A percentile compares a stretch with the other conserved stretches of the same genome.
Evolutionary conservation across 2,888 invertebrate species (phyloP).

Genomic region (Rhamphomyia laevipes): DNA sequence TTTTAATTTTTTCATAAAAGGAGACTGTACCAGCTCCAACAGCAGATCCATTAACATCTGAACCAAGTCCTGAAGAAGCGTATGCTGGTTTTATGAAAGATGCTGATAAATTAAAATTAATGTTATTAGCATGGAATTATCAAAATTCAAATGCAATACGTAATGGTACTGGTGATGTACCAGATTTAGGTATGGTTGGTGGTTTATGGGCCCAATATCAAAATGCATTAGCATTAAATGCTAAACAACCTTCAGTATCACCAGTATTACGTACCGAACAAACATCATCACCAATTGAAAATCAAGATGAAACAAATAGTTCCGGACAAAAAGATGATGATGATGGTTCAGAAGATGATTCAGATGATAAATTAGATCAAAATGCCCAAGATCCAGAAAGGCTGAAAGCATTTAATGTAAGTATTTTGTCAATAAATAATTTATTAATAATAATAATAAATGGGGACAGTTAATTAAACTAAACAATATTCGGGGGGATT

Average conservation of each 20-base stretch:
- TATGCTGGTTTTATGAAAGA: slow-evolving; percentile 52
- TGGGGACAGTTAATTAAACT: too few species aligned
- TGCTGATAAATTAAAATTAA: slow-evolving; percentile 76
- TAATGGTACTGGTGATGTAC: slow-evolving; percentile 39
- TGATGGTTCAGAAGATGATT: slow-evolving; percentile 74
- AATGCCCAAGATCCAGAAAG: slow-evolving; percentile 85
- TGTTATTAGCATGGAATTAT: slow-evolving; percentile 82
- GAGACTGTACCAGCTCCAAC: slow-evolving; percentile 22
- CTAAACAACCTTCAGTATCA: slow-evolving; percentile 41
- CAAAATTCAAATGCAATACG: slow-evolving; percentile 62
- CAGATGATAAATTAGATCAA: slow-evolving; percentile 81
- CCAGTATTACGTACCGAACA: slow-evolving; percentile 42
- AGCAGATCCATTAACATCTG: slow-evolving; percentile 15
- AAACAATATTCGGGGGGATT: too few species aligned
- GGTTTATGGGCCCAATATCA: slow-evolving; percentile 81
- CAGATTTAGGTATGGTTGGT: slow-evolving; percentile 45
- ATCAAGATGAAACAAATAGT: slow-evolving; percentile 77
- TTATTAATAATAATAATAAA: too few species aligned
- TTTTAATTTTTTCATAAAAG: slow-evolving; percentile 3
- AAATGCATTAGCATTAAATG: slow-evolving; percentile 62
- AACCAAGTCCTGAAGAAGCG: slow-evolving; percentile 23
- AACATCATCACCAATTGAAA: slow-evolving; percentile 39
- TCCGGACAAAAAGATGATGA: slow-evolving; percentile 80
- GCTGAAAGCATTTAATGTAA: slow-evolving; percentile 91
- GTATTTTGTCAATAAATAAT: slow-evolving; percentile 24